phyloP scores from a whole-genome alignment of 2,888 invertebrate genomes.

The Torymus texanus region DNA sequence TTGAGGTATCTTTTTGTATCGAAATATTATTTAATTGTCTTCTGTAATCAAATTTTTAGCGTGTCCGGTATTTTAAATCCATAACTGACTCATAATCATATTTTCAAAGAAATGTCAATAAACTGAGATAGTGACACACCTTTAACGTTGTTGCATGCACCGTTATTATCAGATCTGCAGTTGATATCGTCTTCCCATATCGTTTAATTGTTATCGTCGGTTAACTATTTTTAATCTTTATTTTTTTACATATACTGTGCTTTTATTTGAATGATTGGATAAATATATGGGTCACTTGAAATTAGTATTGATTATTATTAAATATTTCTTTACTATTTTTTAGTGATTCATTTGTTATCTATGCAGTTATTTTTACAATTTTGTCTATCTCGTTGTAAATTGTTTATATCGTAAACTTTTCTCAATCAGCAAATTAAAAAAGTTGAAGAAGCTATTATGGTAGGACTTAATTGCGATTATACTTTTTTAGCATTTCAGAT shows the following conservation, averaged over 20 bases:
- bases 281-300: conserved; percentile 19
- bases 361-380: conserved; percentile 18
- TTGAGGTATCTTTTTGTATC: too few species aligned
- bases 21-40: too few species aligned
- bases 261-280: conserved; percentile 23
- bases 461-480: conserved; percentile 2
- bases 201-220: conserved; percentile 22
- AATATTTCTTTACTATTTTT: background rate
- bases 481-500: conserved; percentile 25
- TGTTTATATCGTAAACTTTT: conserved; percentile 16
- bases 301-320: background rate
- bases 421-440: background rate
- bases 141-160: conserved; percentile 44
- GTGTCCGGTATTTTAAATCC: too few species aligned
- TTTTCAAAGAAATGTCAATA: too few species aligned
- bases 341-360: conserved; percentile 18
- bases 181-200: conserved; percentile 29
- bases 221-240: conserved; percentile 15
- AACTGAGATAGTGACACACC: conserved; percentile 12
- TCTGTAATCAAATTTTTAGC: too few species aligned
- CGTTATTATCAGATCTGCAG: conserved; percentile 43
- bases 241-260: conserved; percentile 7
- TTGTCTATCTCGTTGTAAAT: conserved; percentile 41
- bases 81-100: too few species aligned
- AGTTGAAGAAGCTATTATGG: background rate